Evolutionary conservation across 2,888 invertebrate species (phyloP).

Genomic region (Disparrhopalites patrizii): DNA sequence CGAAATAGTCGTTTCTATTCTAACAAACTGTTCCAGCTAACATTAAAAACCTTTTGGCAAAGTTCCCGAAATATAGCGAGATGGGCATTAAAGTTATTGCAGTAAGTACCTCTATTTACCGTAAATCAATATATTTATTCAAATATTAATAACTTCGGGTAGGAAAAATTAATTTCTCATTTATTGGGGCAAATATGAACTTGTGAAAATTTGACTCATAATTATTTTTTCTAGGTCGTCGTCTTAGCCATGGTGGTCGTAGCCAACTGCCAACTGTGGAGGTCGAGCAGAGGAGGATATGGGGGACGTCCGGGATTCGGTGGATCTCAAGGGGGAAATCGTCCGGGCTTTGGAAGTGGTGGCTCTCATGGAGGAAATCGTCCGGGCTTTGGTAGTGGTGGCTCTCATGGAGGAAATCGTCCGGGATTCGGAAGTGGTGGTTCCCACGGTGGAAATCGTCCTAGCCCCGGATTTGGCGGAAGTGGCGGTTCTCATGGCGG

Average conservation of each 20-base stretch:
- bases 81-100: too few species aligned
- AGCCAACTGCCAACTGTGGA: neutral
- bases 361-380: too few species aligned
- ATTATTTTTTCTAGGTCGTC: neutral
- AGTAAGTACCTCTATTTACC: neutral
- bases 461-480: neutral
- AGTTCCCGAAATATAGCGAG: too few species aligned
- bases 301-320: neutral
- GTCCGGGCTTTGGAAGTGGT: neutral
- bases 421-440: neutral
- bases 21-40: too few species aligned
- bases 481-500: neutral
- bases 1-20: too few species aligned
- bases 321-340: too few species aligned
- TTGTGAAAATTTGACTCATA: neutral
- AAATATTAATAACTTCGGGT: neutral
- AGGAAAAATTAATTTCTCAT: neutral
- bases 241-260: neutral
- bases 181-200: neutral
- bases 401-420: constrained; percentile 3
- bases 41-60: too few species aligned
- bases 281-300: neutral
- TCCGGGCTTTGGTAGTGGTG: neutral
- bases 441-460: constrained; percentile 1
- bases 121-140: neutral